Conservation (phyloP, 2,888 invertebrate species). For the Pristionchus japonicus region DNA sequence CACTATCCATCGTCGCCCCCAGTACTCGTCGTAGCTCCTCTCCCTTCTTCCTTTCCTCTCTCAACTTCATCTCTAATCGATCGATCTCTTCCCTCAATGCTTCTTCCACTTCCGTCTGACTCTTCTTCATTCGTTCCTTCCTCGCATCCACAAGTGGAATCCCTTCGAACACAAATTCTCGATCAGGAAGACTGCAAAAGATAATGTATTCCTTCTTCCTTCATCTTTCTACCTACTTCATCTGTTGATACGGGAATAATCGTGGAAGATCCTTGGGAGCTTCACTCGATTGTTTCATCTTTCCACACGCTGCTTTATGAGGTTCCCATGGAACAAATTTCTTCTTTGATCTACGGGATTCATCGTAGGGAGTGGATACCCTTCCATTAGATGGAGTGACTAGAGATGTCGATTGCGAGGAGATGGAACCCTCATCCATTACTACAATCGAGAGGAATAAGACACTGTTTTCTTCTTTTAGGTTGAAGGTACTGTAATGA, state of each 20-base stretch:
- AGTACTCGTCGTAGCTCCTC: slow-evolving; percentile 38
- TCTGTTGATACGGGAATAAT: slow-evolving; percentile 15
- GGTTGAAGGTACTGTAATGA: background rate
- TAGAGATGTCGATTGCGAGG: slow-evolving; percentile 9
- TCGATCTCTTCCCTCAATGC: background rate
- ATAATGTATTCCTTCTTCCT: background rate
- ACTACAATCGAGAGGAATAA: background rate
- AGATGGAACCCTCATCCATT: background rate
- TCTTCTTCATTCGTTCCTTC: slow-evolving; percentile 2
- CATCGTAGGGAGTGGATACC: background rate
- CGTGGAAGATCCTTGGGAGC: background rate
- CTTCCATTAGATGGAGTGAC: background rate
- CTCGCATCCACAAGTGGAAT: slow-evolving; percentile 35
- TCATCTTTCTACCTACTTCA: background rate
- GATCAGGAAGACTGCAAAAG: background rate
- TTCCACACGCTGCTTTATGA: slow-evolving; percentile 28
- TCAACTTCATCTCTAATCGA: background rate
- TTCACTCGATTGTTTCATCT: slow-evolving; percentile 8
- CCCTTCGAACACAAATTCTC: background rate
- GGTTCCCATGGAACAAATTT: slow-evolving; percentile 47
- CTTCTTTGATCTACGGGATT: background rate
- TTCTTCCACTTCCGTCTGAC: slow-evolving; percentile 23
- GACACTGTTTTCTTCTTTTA: no score
- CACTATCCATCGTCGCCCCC: slow-evolving; percentile 31
- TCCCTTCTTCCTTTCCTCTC: slow-evolving; percentile 17